phyloP scores from a whole-genome alignment of 1,140 invertebrate genomes.

The Penaeus indicus region DNA sequence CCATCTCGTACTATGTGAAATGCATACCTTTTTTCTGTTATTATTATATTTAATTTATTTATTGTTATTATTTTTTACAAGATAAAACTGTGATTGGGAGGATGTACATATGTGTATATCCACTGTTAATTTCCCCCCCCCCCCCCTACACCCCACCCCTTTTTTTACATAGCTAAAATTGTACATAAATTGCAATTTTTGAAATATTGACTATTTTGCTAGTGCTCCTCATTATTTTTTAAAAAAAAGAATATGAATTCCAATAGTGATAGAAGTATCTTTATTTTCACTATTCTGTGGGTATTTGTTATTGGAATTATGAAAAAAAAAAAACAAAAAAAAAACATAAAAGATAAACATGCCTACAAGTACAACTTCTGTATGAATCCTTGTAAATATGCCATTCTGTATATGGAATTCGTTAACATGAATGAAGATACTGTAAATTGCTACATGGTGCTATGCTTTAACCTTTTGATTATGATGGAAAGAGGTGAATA shows the following conservation, averaged over 20 bases:
- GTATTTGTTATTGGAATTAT: too few species aligned
- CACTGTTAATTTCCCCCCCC: background rate
- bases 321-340: too few species aligned
- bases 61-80: background rate
- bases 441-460: too few species aligned
- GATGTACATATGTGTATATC: constrained; percentile 15
- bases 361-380: constrained; percentile 21
- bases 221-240: constrained; percentile 22
- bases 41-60: background rate
- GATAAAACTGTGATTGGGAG: constrained; percentile 22
- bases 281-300: constrained; percentile 8
- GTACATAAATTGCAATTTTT: background rate
- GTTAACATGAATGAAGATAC: background rate
- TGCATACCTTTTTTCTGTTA: too few species aligned
- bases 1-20: too few species aligned
- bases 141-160: too few species aligned
- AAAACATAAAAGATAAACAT: background rate
- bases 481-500: too few species aligned
- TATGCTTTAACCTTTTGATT: too few species aligned
- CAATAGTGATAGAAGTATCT: too few species aligned
- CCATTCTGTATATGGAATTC: constrained; percentile 3
- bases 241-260: background rate
- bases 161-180: background rate
- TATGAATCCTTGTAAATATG: constrained; percentile 15
- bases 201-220: constrained; percentile 12